Percentiles rank a stretch among this genome's conserved stretches.
Evolutionary conservation across 2,113 vertebrate genomes (phyloP).

Genomic region (Crotalus tigris): DNA sequence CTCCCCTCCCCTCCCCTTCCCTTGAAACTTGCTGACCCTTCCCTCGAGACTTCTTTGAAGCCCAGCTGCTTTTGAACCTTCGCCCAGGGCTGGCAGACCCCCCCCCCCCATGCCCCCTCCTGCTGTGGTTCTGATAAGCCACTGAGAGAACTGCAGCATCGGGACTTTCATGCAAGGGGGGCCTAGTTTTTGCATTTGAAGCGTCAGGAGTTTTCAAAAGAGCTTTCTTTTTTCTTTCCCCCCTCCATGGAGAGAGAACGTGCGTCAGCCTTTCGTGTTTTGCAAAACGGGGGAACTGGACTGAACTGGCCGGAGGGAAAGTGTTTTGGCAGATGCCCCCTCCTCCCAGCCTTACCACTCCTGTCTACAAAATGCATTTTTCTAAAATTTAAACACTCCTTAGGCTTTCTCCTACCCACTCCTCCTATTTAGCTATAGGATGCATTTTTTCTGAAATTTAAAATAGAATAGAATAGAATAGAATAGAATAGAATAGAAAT

Average conservation of each 20-base stretch:
- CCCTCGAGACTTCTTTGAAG: not conserved
- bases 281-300: not conserved
- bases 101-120: no score
- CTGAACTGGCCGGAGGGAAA: not conserved
- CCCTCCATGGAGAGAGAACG: not conserved
- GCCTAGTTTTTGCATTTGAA: not conserved
- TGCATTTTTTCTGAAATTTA: not conserved
- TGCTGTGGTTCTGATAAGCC: not conserved
- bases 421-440: not conserved
- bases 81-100: not conserved
- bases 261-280: not conserved
- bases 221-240: not conserved
- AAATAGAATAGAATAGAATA: no score
- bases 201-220: not conserved
- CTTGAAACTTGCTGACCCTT: not conserved
- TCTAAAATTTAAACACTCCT: no score
- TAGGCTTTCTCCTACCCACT: no score
- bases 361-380: no score
- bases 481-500: no score
- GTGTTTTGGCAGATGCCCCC: not conserved
- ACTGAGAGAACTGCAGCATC: not conserved
- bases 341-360: not conserved
- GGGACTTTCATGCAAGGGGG: not conserved
- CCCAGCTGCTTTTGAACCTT: not conserved
- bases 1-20: not conserved